Base-by-base conservation (phyloP, 2,113 vertebrate species). In the Pedionomus torquatus region DNA sequence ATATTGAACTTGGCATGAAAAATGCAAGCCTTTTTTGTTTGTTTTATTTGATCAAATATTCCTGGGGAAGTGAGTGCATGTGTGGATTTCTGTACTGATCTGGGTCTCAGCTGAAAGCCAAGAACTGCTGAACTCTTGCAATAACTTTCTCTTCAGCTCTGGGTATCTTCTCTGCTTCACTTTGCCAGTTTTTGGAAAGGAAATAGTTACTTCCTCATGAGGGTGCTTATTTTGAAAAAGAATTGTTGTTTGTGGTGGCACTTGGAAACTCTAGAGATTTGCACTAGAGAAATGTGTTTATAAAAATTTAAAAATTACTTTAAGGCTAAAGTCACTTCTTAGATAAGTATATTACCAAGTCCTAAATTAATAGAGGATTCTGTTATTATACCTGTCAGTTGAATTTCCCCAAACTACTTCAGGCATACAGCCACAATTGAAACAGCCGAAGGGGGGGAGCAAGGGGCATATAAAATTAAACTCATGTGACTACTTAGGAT, bases 21-120 rank as follows among this genome's bases (percentile, higher is more conserved):
- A 91, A 89, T 11, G 72, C 92, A 92, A 92, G 92, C 52, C 55
- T 81, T 79, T 84, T 94, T 69, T 97, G 95, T 96, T 95, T 95
- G 66, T 92, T 97, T 96, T 97, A 74, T 91, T 95, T 96, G 89
- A 96, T 95, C 93, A 91, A 95, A 87, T 97, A 97, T 96, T 95
- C 91, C 89, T 95, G 89, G 84, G 97, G 95, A 96, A 95, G 83
- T 96, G 94, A 94, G 86, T 65, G 89, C 70, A 18, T 94, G 94
- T 90, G 93, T 95, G 90, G 75, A 20, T 76, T 94, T 96, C 94
- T 92, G 76, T 94, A 57, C 92, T 87, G 88, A 82, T 91, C 81
- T 80, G 70, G 28, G 61, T 52, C 70, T 96, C 61, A 91, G 70
- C 83, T 93, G 84, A 95, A 91, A 95, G 87, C 81, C 94, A 85